These are phyloP conservation scores for Formica exsecta DNA, from an alignment of 1,140 invertebrate genomes.

Conservation along the genomic window DNA sequence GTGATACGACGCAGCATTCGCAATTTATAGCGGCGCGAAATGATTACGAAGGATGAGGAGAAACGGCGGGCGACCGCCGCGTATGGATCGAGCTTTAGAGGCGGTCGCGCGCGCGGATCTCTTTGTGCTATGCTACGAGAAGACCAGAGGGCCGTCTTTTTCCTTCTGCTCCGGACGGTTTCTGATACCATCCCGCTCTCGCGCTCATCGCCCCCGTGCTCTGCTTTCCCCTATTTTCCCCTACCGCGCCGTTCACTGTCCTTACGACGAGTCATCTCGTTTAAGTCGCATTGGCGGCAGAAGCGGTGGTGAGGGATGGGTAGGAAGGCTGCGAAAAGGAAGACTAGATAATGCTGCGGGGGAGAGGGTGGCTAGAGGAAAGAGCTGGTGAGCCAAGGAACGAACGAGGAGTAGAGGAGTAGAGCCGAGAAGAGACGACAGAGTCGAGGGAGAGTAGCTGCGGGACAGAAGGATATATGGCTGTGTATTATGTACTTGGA, in stretches of 20 bases:
- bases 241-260: constrained; percentile 67
- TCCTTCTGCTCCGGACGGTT: constrained; percentile 69
- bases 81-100: constrained; percentile 75
- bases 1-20: constrained; percentile 30
- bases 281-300: constrained; percentile 68
- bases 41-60: constrained; percentile 48
- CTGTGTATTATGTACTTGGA: constrained; percentile 75
- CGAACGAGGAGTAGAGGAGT: constrained; percentile 71
- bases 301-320: constrained; percentile 34
- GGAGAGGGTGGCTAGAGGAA: constrained; percentile 21
- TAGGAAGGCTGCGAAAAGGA: constrained; percentile 47
- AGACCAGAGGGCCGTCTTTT: constrained; percentile 75
- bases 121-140: constrained; percentile 73
- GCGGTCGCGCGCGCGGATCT: constrained; percentile 71
- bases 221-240: neutral
- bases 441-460: constrained; percentile 78
- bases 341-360: constrained; percentile 41
- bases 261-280: constrained; percentile 76
- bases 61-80: constrained; percentile 36
- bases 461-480: constrained; percentile 77
- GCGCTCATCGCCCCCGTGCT: constrained; percentile 19
- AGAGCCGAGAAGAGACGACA: constrained; percentile 76
- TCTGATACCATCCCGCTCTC: constrained; percentile 63
- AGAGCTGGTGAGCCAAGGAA: constrained; percentile 67
- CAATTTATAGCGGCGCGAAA: constrained; percentile 65